Evolutionary conservation across 1,140 invertebrate species (phyloP), one percentile per base, ranked within the genome.

Genomic region (Heterodera carotae): DNA sequence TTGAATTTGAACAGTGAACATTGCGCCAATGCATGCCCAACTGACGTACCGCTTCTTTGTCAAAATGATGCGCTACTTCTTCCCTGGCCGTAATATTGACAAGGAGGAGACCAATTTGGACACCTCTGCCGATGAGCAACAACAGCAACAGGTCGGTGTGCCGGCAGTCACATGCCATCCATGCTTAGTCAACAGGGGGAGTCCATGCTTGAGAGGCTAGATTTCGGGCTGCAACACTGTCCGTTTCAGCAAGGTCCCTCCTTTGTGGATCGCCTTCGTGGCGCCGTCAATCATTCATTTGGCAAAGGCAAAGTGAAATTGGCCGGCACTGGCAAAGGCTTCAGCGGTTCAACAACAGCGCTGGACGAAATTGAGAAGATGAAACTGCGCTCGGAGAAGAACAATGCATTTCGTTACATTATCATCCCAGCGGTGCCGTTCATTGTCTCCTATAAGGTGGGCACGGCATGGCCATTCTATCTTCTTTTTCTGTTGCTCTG

Each of bases 321-420:
- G 82, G 80, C n/a, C 29, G 60, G 60, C 39, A 12, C 39, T 90
- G 90, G 59, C 29, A 34, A 43, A 5, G 15, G 48, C 15, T 56
- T 56, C 43, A 31, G 33, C 18, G 22, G 39, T 34, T 43, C 70
- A 85, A 89, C 89, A 76, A 79, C 48, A 5, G 59, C 59, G 34
- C 31, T 33, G 27, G 94, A 97, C 88, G 95, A 98, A 86, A 95
- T 98, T 1, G 95, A 98, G 88, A 98, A 96, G 89, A 97, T 98
- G 95, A 96, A 96, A 90, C 94, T 98, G 89, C 91, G 97, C 83
- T 96, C 97, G 0, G 95, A 97, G 81, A 97, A 97, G 88, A 99
- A 98, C 89, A 98, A 98, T 89, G 91, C 97, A 34, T 99, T 99
- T 88, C 93, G 97, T 78, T 98, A 97, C 87, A 96, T 98, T 33